Conservation (phyloP, 1,140 invertebrate genomes). For the Eueides isabella region DNA sequence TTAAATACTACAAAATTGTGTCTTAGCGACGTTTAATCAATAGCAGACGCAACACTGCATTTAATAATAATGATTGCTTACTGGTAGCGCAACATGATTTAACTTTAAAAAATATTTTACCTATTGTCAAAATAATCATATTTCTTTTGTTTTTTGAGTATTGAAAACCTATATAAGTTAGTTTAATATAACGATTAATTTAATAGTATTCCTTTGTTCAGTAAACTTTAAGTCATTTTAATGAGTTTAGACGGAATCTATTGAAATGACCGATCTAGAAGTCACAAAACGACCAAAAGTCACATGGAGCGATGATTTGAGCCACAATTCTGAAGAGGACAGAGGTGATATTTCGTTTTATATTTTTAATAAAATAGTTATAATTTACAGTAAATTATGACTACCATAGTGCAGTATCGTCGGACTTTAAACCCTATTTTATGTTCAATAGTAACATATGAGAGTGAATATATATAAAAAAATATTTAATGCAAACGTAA, state of each 20-base stretch:
- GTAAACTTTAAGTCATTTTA: neutral
- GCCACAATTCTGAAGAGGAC: conserved; percentile 79
- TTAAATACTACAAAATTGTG: neutral
- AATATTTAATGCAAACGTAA: too few species aligned
- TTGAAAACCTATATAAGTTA: neutral
- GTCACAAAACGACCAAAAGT: conserved; percentile 61
- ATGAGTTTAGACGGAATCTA: neutral
- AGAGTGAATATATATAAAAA: too few species aligned
- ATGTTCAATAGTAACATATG: too few species aligned
- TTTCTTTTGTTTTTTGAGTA: neutral
- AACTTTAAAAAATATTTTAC: neutral
- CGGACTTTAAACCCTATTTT: too few species aligned
- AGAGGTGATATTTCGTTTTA: conserved; percentile 58
- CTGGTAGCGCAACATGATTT: neutral
- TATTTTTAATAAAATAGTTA: too few species aligned
- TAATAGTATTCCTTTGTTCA: neutral
- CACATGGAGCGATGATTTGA: conserved; percentile 79
- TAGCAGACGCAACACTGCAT: neutral
- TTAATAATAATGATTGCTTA: neutral
- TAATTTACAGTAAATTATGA: too few species aligned
- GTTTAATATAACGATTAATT: neutral
- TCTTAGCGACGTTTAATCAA: conserved; percentile 15
- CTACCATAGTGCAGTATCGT: too few species aligned
- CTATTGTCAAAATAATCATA: neutral
- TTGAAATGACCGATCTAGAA: conserved; percentile 45